Evolutionary conservation across 2,888 invertebrate species (phyloP), one percentile per base, ranked within the genome.

Genomic region (Synergus umbraculus): DNA sequence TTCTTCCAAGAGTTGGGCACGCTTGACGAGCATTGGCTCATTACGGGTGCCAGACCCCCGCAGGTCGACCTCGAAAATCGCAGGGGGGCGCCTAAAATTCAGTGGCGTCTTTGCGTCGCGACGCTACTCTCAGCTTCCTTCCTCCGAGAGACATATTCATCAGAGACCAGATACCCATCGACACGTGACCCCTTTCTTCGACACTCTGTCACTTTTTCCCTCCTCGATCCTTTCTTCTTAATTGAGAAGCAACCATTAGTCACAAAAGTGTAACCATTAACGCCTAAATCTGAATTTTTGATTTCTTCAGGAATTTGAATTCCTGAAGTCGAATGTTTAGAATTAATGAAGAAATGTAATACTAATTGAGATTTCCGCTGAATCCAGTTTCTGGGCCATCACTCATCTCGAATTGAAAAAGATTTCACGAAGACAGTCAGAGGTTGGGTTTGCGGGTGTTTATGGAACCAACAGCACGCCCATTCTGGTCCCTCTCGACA

Each of bases 31-130:
- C 86, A 83, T 85, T 84, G 89, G 83, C 87, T 90, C 90, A 90
- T 91, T 91, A 90, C 88, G 89, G 87, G 84, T 88, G 89, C 88
- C 89, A 90, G 88, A 87, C 88, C 86, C 90, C 90, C 87, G 90
- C 87, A 82, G 89, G 85, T 88, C 83, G 86, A 87, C 89, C 88
- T 90, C 88, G 84, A 85, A 82, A 82, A 77, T 88, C 88, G 83
- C 86, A 82, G 88, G 88, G 86, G 86, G 87, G 85, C 86, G 84
- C 81, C 84, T 85, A 85, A 86, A 85, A 88, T 86, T 84, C 85
- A 66, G 80, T 82, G 83, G 83, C 83, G 86, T 85, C 87, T 84
- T 76, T 15, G 64, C 77, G 85, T 83, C 85, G 85, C 86, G 85
- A 81, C 86, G 80, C 49, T 54, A 49, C 63, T 58, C 77, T 80